These are phyloP conservation scores for Enteromius argenteus DNA, from an alignment of 2,797 vertebrate genomes.

Conservation along the genomic window DNA sequence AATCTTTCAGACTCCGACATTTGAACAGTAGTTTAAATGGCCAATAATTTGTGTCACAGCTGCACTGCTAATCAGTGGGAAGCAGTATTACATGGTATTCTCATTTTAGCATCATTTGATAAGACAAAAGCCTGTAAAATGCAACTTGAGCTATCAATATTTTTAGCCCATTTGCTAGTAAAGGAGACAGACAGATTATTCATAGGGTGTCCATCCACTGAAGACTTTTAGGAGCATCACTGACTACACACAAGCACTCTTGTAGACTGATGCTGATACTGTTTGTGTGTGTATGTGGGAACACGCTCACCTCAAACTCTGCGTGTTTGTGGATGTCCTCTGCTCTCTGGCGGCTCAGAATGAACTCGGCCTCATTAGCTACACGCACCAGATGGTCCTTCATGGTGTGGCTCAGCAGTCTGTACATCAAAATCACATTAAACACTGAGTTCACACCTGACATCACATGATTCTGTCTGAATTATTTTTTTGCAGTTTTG, in stretches of 20 bases:
- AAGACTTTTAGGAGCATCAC: not conserved
- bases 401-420: conserved; percentile 98
- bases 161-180: not conserved
- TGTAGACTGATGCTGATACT: not conserved
- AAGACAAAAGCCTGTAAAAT: not conserved
- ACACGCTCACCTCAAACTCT: conserved; percentile 91
- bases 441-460: conserved; percentile 6
- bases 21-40: not conserved
- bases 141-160: not conserved
- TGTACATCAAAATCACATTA: conserved; percentile 68
- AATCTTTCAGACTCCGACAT: not conserved
- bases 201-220: not conserved
- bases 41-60: not conserved
- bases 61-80: not conserved
- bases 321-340: conserved; percentile 97
- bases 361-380: conserved; percentile 98
- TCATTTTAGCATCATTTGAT: not conserved
- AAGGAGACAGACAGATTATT: not conserved
- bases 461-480: not conserved
- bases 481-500: not conserved
- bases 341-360: conserved; percentile 94
- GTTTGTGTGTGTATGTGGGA: not conserved
- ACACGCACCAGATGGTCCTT: conserved; percentile 98
- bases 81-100: not conserved
- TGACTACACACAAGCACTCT: not conserved